Evolutionary conservation across 2,113 vertebrate genomes (phyloP), one percentile per base, ranked within the genome.

Genomic region (Percina caprodes): DNA sequence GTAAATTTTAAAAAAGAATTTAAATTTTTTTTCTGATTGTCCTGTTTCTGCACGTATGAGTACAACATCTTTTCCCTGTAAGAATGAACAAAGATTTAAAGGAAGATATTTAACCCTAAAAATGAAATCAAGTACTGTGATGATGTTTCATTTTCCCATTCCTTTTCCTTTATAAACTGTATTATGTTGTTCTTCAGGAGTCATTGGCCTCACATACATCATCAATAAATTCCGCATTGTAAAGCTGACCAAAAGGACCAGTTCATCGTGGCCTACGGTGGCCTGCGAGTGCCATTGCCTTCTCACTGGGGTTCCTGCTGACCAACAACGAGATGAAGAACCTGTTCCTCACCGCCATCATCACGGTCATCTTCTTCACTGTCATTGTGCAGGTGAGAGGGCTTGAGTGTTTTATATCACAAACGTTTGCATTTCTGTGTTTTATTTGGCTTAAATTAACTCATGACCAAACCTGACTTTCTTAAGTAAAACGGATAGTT

Each of bases 281-380:
- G 98, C 89, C 94, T 99, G 84, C 94, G 98, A 30, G 98, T 1
- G 98, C 98, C 74, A 98, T 99, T 0, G 97, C 98, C 82, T 99
- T 99, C 93, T 99, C 98, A 0, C 94, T 99, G 62, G 96, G 96
- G 0, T 99, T 96, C 91, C 95, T 99, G 46, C 94, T 99, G 71
- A 87, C 96, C 54, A 83, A 92, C 2, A 63, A 88, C 0, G 79
- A 95, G 35, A 96, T 96, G 94, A 97, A 97, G 87, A 82, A 96
- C 79, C 92, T 99, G 94, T 99, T 99, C 93, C 97, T 99, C 85
- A 99, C 98, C 0, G 97, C 98, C 93, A 99, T 98, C 94, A 99
- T 99, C 95, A 99, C 97, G 0, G 96, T 99, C 90, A 96, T 99
- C 94, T 98, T 99, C 94, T 99, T 99, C 95, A 99, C 98, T 0